Evolutionary conservation across 2,797 vertebrate genomes (phyloP), one percentile per base, ranked within the genome.

Genomic region (Premnoplex brunnescens): DNA sequence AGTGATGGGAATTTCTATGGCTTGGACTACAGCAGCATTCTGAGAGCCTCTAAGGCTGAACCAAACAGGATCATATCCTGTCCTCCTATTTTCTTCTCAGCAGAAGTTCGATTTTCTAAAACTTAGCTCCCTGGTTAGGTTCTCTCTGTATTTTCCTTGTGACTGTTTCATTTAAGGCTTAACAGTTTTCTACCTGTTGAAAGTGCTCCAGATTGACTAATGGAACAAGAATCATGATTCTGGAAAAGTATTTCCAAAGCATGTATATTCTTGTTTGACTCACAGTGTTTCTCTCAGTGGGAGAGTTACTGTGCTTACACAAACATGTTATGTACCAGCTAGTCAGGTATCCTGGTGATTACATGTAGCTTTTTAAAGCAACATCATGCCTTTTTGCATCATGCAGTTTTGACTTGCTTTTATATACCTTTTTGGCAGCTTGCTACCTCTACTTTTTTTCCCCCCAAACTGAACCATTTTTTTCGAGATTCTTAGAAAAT

Each of bases 201-300:
- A 74, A 89, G 37, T 23, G 37, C 68, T 88, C 43, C 3, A 2
- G 60, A 34, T 62, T 94, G 93, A 95, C 88, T 96, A 76, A 92
- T 87, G 58, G 88, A 89, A 94, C 48, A 85, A 93, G 69, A 66
- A 62, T 91, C 54, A 39, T 34, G 63, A 71, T 76, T 94, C 72
- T 89, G 63, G 62, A 91, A 20, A 89, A 91, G 12, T 76, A 85
- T 95, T 92, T 93, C 78, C 73, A 91, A 69, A 81, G 74, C 93
- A 7, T 96, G 96, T 97, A 49, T 64, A 36, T 94, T 93, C 96
- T 95, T 97, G 95, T 93, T 93, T 7, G 2, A 59, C 63, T 92
- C 54, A 37, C 5, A 0, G 48, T 68, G 34, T 90, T 96, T 89
- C 66, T 87, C 85, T 84, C 83, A 71, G 67, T 81, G 79, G 77